Conservation (phyloP, 2,888 invertebrate genomes). For the Thysanoteuthis rhombus region DNA sequence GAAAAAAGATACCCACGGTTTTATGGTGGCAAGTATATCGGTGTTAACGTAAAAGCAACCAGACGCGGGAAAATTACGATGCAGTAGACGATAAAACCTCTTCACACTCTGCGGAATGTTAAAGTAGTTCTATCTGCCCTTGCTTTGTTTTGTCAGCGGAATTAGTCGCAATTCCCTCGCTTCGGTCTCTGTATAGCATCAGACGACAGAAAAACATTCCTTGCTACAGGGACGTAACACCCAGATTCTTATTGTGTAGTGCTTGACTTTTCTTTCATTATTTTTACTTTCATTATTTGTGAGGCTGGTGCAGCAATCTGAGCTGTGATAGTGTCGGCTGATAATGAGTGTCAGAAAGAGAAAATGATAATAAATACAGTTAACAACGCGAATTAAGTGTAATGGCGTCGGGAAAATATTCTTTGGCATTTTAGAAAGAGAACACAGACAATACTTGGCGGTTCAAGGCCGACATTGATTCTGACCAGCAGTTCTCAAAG, state of each 20-base stretch:
- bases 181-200: background rate
- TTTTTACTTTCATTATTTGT: background rate
- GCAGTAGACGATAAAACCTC: background rate
- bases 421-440: background rate
- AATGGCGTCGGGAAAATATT: background rate
- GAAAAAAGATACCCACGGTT: background rate
- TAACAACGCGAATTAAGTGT: background rate
- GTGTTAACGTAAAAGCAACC: background rate
- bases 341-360: background rate
- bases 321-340: background rate
- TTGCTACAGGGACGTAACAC: background rate
- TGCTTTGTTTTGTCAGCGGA: background rate
- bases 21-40: background rate
- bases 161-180: background rate
- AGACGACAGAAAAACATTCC: background rate
- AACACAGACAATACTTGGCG: background rate
- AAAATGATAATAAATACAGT: background rate
- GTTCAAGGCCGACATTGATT: too few relatives aligned
- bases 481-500: too few relatives aligned
- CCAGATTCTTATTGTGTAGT: background rate
- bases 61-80: background rate
- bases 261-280: background rate
- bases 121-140: background rate
- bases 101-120: background rate
- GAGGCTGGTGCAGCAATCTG: background rate